Percentiles rank a stretch among this genome's conserved stretches.
Conservation (phyloP, 1,140 invertebrate genomes). For the Leptinotarsa lineolata region DNA sequence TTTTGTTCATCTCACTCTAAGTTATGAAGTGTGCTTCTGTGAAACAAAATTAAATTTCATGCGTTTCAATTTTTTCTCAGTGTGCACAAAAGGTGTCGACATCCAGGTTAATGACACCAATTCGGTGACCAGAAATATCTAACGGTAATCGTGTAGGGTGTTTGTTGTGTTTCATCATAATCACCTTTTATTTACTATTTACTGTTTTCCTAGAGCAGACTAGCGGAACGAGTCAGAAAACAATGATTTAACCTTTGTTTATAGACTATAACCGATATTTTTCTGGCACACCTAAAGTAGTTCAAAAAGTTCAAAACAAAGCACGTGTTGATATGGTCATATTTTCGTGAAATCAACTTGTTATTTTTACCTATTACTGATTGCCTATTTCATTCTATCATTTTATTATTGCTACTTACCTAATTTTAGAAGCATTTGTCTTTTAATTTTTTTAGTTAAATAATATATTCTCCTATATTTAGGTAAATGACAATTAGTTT, state of each 20-base stretch:
- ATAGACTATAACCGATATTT: slow-evolving; percentile 5
- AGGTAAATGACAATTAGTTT: too few species aligned
- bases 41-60: too few species aligned
- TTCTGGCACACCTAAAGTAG: neutral
- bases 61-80: neutral
- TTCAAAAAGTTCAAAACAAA: neutral
- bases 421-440: too few species aligned
- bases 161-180: slow-evolving; percentile 6
- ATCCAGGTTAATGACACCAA: slow-evolving; percentile 40
- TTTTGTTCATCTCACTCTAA: too few species aligned
- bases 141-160: slow-evolving; percentile 6
- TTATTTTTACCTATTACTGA: too few species aligned
- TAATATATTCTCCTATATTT: too few species aligned
- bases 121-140: slow-evolving; percentile 21
- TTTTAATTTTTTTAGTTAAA: too few species aligned
- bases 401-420: too few species aligned
- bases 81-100: slow-evolving; percentile 12
- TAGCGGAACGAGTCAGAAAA: neutral
- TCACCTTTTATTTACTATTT: slow-evolving; percentile 3
- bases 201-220: neutral
- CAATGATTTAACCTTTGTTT: too few species aligned
- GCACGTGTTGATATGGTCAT: neutral
- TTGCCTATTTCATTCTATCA: too few species aligned
- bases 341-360: too few species aligned
- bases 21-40: too few species aligned